These are phyloP conservation scores for Lasioglossum oenotherae DNA, from an alignment of 2,888 invertebrate genomes.

Conservation along the genomic window DNA sequence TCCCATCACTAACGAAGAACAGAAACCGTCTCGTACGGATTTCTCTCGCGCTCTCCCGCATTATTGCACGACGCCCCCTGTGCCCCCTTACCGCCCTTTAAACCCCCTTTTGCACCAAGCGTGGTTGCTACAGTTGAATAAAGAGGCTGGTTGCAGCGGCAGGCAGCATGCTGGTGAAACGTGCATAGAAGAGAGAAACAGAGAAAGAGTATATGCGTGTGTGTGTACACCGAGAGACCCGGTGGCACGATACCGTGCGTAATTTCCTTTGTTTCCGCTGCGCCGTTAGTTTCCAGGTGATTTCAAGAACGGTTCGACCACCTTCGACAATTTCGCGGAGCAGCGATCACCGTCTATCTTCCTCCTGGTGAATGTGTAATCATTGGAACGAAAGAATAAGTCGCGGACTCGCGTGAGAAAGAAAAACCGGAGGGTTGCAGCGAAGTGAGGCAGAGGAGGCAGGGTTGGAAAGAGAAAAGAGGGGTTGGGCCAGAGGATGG, in stretches of 20 bases:
- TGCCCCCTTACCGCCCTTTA: neutral
- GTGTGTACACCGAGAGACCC: conserved; percentile 36
- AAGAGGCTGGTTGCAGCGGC: conserved; percentile 37
- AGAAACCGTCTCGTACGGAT: conserved; percentile 55
- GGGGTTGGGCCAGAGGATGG: neutral
- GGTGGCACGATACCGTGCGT: conserved; percentile 65
- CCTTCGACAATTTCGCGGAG: conserved; percentile 67
- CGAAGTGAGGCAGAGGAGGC: neutral
- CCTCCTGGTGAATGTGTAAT: conserved; percentile 64
- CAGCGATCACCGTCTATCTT: conserved; percentile 46
- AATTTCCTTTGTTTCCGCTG: conserved; percentile 72
- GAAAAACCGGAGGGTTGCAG: neutral
- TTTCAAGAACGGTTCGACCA: conserved; percentile 70
- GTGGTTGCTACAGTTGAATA: conserved; percentile 41
- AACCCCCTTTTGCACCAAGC: neutral
- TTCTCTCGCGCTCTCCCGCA: conserved; percentile 61
- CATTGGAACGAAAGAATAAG: conserved; percentile 48
- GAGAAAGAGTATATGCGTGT: conserved; percentile 3
- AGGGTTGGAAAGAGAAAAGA: neutral
- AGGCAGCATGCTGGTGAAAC: neutral
- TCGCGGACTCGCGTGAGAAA: neutral
- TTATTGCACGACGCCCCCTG: conserved; percentile 50
- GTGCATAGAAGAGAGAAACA: neutral
- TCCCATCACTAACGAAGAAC: conserved; percentile 69
- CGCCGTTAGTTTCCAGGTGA: conserved; percentile 66